Evolutionary conservation across 2,113 vertebrate genomes (phyloP).

Genomic region (Dendropsophus ebraccatus): DNA sequence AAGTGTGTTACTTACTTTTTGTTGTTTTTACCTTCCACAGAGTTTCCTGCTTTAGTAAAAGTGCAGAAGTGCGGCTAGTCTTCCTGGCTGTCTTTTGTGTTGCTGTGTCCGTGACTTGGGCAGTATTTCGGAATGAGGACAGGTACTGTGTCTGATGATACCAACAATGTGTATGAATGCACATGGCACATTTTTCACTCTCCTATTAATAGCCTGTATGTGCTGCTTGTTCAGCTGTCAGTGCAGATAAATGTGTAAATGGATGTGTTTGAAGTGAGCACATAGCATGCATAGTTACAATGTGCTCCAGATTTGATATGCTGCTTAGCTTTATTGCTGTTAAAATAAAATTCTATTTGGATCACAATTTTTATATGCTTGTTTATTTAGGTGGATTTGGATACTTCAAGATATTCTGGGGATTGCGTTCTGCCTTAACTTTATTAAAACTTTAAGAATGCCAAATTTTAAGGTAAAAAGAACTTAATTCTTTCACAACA

Average conservation of each 20-base stretch:
- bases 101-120: conserved; percentile 83
- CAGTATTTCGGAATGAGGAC: conserved; percentile 91
- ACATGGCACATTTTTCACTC: neutral
- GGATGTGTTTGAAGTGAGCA: neutral
- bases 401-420: conserved; percentile 93
- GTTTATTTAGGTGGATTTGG: conserved; percentile 89
- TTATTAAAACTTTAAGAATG: conserved; percentile 91
- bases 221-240: conserved; percentile 1
- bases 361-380: neutral
- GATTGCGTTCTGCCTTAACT: conserved; percentile 93
- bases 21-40: conserved; percentile 70
- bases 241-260: neutral
- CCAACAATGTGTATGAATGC: neutral
- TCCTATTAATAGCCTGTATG: conserved; percentile 28
- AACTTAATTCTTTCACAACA: too few relatives aligned
- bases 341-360: neutral
- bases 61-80: conserved; percentile 82
- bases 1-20: too few relatives aligned
- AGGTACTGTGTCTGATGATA: conserved; percentile 74
- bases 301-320: neutral
- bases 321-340: neutral
- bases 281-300: neutral
- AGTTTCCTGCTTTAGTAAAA: conserved; percentile 73
- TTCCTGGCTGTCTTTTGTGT: conserved; percentile 82
- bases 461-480: conserved; percentile 92